Percentiles rank a stretch among this genome's conserved stretches.
phyloP scores from a whole-genome alignment of 2,888 invertebrate species.

The Tetragonula carbonaria region DNA sequence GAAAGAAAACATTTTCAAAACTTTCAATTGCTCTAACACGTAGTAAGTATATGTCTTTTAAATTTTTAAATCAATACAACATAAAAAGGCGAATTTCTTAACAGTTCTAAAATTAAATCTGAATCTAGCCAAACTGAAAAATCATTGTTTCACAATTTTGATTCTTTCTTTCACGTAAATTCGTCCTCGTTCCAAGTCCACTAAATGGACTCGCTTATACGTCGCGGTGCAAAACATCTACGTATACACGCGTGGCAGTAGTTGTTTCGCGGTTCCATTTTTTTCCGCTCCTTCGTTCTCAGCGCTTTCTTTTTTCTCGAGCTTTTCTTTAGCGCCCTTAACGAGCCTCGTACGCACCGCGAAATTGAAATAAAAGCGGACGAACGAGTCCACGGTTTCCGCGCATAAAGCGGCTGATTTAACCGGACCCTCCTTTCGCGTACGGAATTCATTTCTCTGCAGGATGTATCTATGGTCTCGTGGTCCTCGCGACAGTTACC shows the following conservation, averaged over 20 bases:
- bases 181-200: background rate
- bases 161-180: background rate
- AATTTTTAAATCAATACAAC: background rate
- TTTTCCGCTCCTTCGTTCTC: slow-evolving; percentile 17
- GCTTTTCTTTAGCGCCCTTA: slow-evolving; percentile 42
- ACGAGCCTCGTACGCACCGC: slow-evolving; percentile 49
- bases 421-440: slow-evolving; percentile 21
- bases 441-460: slow-evolving; percentile 44
- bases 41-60: background rate
- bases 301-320: slow-evolving; percentile 17
- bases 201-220: background rate
- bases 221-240: background rate
- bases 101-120: background rate
- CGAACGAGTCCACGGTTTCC: slow-evolving; percentile 34
- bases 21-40: background rate
- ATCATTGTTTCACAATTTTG: background rate
- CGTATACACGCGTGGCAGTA: background rate
- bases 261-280: background rate
- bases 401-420: slow-evolving; percentile 53
- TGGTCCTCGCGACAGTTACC: slow-evolving; percentile 21
- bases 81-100: background rate
- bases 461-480: slow-evolving; percentile 22
- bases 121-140: background rate
- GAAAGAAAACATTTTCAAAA: background rate
- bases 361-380: slow-evolving; percentile 57